Evolutionary conservation across 37 sponge, comb jelly and placozoan species (phyloP), one percentile per base, ranked within the genome.

Genomic region (Cliona cf. orientalis): DNA sequence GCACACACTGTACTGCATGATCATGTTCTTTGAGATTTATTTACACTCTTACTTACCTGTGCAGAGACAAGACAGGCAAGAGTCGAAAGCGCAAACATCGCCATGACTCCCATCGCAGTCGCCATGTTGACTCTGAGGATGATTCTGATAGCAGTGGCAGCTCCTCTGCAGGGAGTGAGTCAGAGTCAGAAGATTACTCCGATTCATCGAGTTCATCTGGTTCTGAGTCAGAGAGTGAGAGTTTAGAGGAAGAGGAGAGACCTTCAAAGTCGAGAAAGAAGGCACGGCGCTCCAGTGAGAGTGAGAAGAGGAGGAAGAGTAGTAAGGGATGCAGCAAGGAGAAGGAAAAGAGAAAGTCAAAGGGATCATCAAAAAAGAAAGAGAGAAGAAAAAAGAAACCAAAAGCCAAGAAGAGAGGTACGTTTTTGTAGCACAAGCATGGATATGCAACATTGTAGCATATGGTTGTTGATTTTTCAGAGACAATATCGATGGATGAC

Each of bases 401-500:
- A 9, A 49, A 49, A 14, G 53, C 14, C 14, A 49, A 14, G 53
- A 49, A 49, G 53, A 49, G 9, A 14, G 53, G 14, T 49, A 14
- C 9, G 14, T 49, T 49, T 49, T 49, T 49, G 53, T 19, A 14
- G 53, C 9, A 9, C 53, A 19, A 9, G 14, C 53, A 49, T 14
- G 9, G 53, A 49, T 9, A 19, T 9, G 9, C 14, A 14, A 19
- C 14, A 49, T 49, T 14, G 9, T 49, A 14, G 14, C 9, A 36
- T 67, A 9, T 67, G 6, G 68, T 32, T 33, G 4, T 33, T 67
- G 11, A 6, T 67, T 29, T 19, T 33, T 36, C 36, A 21, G 6
- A 80, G 91, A 84, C 1, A 28, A 87, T 94, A 26, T 75, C 89
- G 14, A 59, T 42, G 28, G 86, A 94, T 0, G 95, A 94, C 65